Evolutionary conservation across 1,140 invertebrate species (phyloP), one percentile per base, ranked within the genome.

Genomic region (Euglossa dilemma): DNA sequence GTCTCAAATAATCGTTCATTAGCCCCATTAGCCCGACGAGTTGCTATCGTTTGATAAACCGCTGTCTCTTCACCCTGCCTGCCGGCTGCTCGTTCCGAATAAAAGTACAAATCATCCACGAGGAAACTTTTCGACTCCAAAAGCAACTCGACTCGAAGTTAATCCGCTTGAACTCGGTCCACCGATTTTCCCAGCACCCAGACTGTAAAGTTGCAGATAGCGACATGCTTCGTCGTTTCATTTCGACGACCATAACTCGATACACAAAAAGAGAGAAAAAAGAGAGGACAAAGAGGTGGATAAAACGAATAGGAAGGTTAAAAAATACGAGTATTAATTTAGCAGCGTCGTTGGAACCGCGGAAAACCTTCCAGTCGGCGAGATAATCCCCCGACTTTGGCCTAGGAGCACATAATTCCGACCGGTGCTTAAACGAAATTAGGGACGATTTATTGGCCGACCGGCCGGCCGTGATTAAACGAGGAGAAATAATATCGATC

Each of bases 371-470:
- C 43, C 79, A 36, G 28, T 43, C 43, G 75, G 63, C 47, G 57
- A 78, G 74, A 72, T 87, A 88, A 88, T 85, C 86, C 78, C 25
- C 36, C 16, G 82, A 85, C 76, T 79, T 88, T 11, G 66, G 74
- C n/a, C 71, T 36, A 75, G 64, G 72, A 84, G 59, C 61, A 69
- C 71, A 83, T 88, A 86, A 85, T 80, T 82, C 77, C 66, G 45
- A 66, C 71, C 64, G 52, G 63, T 72, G 87, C 76, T 88, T 84
- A 77, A 86, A 88, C 61, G 73, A 85, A 88, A 88, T 88, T 88
- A 83, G 64, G 45, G 67, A 36, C 75, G 75, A 88, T 87, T 88
- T 87, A 87, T 83, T 84, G 86, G 69, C 50, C 18, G 72, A 11
- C 20, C 43, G 50, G 20, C 45, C 63, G 70, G n/a, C 76, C 45